Percentiles rank a stretch among this genome's conserved stretches.
These are phyloP conservation scores for Bellardia pandia DNA, from an alignment of 2,888 invertebrate species.

Conservation along the genomic window DNA sequence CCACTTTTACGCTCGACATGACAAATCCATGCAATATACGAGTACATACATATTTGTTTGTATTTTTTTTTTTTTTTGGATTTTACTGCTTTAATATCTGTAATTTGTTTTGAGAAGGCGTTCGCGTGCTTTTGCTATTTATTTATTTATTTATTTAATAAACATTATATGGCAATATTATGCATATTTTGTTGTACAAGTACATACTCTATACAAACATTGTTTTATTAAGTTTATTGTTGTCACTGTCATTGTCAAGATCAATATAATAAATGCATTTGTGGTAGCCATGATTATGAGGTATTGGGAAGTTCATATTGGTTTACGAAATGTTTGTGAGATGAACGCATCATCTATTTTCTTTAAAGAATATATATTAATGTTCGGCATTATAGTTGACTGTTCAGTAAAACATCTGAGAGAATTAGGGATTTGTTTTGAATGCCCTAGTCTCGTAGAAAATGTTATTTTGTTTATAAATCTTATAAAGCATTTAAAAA, in stretches of 20 bases:
- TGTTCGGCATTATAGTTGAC: no score
- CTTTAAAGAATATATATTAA: no score
- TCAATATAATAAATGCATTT: constrained; percentile 47
- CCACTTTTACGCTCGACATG: background rate
- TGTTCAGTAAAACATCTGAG: no score
- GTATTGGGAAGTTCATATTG: background rate
- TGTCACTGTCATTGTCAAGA: constrained; percentile 57
- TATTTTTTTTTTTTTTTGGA: background rate
- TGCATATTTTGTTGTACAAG: constrained; percentile 17
- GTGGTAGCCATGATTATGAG: background rate
- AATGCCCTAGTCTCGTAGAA: no score
- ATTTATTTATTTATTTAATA: constrained; percentile 37
- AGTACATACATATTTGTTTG: no score
- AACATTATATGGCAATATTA: constrained; percentile 42
- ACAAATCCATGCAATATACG: background rate
- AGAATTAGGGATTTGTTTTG: no score
- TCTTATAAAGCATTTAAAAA: no score
- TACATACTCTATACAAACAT: constrained; percentile 3
- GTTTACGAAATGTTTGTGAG: background rate
- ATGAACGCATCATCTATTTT: no score
- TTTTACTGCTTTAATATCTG: background rate
- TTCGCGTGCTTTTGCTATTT: constrained; percentile 66
- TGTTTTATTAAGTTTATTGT: constrained; percentile 39
- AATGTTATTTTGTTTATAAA: no score
- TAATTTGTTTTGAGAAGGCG: constrained; percentile 47